phyloP scores from a whole-genome alignment of 2,888 invertebrate genomes.

The Clanis bilineata region DNA sequence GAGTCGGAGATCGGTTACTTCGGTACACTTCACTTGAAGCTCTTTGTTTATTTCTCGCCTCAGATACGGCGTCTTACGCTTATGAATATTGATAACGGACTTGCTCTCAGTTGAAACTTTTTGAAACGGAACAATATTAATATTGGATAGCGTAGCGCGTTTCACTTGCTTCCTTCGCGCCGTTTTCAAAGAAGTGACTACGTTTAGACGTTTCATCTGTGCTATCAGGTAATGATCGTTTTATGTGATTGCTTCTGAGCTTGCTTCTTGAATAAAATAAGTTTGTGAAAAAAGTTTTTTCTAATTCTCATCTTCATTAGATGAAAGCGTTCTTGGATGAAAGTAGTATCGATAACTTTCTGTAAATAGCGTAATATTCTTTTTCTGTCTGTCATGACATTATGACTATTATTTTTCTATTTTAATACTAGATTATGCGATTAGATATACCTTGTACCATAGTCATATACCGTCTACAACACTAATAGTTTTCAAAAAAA shows the following conservation, averaged over 20 bases:
- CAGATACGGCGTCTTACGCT: slow-evolving; percentile 66
- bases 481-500: too few relatives aligned
- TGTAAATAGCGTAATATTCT: neutral
- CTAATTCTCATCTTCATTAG: neutral
- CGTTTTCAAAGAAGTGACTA: slow-evolving; percentile 21
- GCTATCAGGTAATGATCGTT: neutral
- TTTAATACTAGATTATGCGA: too few relatives aligned
- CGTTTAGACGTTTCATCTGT: slow-evolving; percentile 7
- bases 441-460: too few relatives aligned
- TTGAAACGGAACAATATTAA: slow-evolving; percentile 63
- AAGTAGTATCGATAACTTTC: neutral
- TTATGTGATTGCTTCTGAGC: neutral
- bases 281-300: neutral
- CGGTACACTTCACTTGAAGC: slow-evolving; percentile 56
- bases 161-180: slow-evolving; percentile 48
- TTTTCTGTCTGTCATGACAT: too few relatives aligned
- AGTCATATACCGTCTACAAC: too few relatives aligned
- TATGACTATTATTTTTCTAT: too few relatives aligned
- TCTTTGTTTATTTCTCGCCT: slow-evolving; percentile 77
- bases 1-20: slow-evolving; percentile 66
- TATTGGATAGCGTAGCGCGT: slow-evolving; percentile 48
- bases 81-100: slow-evolving; percentile 78
- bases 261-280: neutral
- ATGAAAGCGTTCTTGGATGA: neutral
- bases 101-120: slow-evolving; percentile 65